Evolutionary conservation across 2,888 invertebrate species (phyloP), one percentile per base, ranked within the genome.

Genomic region (Phaedon cochleariae): DNA sequence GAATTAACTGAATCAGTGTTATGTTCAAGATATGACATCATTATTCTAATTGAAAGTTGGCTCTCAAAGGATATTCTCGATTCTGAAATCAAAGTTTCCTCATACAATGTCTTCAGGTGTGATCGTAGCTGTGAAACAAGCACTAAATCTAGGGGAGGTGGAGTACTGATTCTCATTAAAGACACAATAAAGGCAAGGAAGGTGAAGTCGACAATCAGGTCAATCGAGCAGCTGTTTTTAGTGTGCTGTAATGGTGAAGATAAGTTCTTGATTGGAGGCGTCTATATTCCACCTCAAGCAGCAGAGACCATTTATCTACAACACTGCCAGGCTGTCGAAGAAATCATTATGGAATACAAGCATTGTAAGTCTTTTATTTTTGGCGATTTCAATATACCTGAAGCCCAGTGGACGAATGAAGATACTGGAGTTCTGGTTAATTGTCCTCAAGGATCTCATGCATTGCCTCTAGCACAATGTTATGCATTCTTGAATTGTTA

Each of bases 31-130:
- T 34, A 37, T 54, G 54, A 54, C 15, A 34, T 54, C 9, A 29
- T 54, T 7, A 54, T 54, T 15, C 34, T 37, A n/a, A 12, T 54
- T 18, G 34, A 54, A 21, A 54, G 53, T 21, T 54, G 53, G 53
- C 21, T 54, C 4, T 18, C 29, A 9, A 29, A 12, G 6, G 52
- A 52, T 52, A 52, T 52, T 29, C 12, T 34, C 2, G 53, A 34
- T 15, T 34, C 20, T 5, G 53, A 37, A 17, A 18, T 54, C 3
- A 54, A 18, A 54, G 20, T 54, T 17, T n/a, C 34, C 20, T 54
- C 54, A 17, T 37, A 34, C 12, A 20, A 12, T 54, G 34, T 26
- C 26, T 52, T 52, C 17, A 52, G 52, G 18, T 52, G 15, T 29
- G 52, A 52, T 26, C 26, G 51, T 15, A 26, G 49, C 49, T 49